phyloP scores from a whole-genome alignment of 2,113 vertebrate species.

The Phyllostomus hastatus region DNA sequence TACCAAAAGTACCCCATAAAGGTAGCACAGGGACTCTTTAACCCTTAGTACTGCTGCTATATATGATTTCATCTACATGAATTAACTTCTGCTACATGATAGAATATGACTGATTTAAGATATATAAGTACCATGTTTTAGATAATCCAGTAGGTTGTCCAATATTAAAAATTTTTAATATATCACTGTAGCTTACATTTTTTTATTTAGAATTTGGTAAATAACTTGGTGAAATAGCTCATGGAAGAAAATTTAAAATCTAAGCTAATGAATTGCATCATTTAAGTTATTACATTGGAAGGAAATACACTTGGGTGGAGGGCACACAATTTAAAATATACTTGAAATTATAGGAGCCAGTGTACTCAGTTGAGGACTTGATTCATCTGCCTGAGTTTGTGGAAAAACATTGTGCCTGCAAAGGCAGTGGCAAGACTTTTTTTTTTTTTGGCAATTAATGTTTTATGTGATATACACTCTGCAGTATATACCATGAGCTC shows the following conservation, averaged over 20 bases:
- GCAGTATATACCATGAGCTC: neutral
- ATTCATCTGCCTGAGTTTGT: neutral
- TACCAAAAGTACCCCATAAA: neutral
- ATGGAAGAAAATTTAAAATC: neutral
- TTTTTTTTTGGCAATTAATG: neutral
- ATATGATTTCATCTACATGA: constrained; percentile 8
- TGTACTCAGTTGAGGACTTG: neutral
- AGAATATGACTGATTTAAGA: constrained; percentile 15
- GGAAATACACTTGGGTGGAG: neutral
- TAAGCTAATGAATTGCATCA: neutral
- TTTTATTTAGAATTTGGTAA: neutral
- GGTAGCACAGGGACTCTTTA: neutral
- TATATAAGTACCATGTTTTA: neutral
- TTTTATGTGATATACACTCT: neutral
- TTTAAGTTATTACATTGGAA: neutral
- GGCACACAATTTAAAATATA: neutral
- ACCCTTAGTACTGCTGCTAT: neutral
- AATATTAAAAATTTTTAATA: neutral
- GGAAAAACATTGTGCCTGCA: neutral
- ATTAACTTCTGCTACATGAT: neutral
- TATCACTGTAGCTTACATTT: neutral
- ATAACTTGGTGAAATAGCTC: neutral
- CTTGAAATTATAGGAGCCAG: neutral
- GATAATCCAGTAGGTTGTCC: neutral
- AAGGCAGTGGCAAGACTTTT: neutral